A percentile compares a stretch with the other conserved stretches of the same genome.
These are phyloP conservation scores for Urocolius indicus DNA, from an alignment of 2,113 vertebrate genomes.

Conservation along the genomic window DNA sequence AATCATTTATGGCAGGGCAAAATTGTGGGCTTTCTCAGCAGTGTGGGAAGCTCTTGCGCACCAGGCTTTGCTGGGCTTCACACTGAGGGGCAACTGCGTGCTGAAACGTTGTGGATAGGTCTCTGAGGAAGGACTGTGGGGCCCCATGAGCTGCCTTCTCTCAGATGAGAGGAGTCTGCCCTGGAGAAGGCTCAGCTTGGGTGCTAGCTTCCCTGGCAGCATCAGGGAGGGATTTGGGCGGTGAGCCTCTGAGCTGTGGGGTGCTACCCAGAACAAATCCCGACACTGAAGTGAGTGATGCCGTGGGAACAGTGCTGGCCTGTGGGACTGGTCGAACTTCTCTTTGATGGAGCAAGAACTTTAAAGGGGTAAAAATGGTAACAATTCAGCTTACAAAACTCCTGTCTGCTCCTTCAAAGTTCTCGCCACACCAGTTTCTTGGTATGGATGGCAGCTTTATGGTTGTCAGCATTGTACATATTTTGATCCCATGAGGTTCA, in stretches of 20 bases:
- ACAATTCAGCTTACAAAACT: not conserved
- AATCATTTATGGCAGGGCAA: not conserved
- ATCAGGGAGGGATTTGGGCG: not conserved
- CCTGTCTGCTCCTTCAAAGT: not conserved
- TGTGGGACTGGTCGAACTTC: not conserved
- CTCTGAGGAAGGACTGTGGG: not conserved
- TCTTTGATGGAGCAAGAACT: not conserved
- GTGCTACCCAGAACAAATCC: not conserved
- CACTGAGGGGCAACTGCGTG: fast-evolving
- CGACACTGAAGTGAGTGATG: not conserved
- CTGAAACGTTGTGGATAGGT: not conserved
- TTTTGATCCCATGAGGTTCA: not conserved
- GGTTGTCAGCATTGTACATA: fast-evolving
- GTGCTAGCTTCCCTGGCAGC: not conserved
- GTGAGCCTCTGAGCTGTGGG: fast-evolving
- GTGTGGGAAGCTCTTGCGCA: not conserved
- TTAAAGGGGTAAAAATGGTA: not conserved
- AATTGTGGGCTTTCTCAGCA: not conserved
- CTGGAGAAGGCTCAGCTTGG: not conserved
- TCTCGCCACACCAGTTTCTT: fast-evolving
- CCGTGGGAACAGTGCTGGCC: not conserved
- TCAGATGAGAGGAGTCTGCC: not conserved
- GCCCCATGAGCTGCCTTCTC: not conserved
- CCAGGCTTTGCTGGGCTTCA: not conserved
- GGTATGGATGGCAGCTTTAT: not conserved